Conservation (phyloP, 2,113 vertebrate species). For the Bufo bufo region DNA sequence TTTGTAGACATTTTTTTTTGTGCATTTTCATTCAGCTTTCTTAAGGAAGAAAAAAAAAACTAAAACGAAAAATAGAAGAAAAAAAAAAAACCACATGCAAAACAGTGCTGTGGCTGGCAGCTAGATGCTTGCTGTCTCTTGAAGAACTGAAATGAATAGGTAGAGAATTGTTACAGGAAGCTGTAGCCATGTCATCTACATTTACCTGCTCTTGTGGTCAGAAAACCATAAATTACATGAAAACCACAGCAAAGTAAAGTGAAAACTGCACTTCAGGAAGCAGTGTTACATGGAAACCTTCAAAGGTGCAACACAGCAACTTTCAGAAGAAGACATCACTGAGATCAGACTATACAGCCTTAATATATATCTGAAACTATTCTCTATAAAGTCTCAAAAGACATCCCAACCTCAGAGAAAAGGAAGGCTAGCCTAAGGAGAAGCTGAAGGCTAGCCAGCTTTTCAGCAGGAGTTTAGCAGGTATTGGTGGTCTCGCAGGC, state of each 20-base stretch:
- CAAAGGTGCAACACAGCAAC: neutral
- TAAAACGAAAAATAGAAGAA: neutral
- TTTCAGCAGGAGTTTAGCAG: too few species aligned
- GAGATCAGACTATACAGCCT: neutral
- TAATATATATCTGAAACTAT: too few species aligned
- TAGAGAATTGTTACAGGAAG: constrained; percentile 61
- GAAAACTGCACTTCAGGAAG: neutral
- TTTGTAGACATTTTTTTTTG: constrained; percentile 60
- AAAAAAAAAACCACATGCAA: neutral
- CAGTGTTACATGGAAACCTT: neutral
- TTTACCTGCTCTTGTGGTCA: constrained; percentile 23
- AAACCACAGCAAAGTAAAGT: constrained; percentile 16
- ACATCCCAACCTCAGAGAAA: neutral
- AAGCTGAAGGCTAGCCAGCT: too few species aligned
- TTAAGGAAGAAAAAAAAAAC: neutral
- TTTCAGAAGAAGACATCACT: neutral
- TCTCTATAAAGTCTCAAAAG: neutral
- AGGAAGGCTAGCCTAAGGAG: neutral
- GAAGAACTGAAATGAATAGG: constrained; percentile 30
- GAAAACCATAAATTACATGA: constrained; percentile 4
- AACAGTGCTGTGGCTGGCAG: neutral
- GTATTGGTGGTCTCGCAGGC: too few species aligned
- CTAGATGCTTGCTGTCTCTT: neutral
- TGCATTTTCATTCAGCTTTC: constrained; percentile 40
- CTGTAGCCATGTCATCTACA: constrained; percentile 46